Conservation (phyloP, 2,888 invertebrate species). For the Tipula helvola region DNA sequence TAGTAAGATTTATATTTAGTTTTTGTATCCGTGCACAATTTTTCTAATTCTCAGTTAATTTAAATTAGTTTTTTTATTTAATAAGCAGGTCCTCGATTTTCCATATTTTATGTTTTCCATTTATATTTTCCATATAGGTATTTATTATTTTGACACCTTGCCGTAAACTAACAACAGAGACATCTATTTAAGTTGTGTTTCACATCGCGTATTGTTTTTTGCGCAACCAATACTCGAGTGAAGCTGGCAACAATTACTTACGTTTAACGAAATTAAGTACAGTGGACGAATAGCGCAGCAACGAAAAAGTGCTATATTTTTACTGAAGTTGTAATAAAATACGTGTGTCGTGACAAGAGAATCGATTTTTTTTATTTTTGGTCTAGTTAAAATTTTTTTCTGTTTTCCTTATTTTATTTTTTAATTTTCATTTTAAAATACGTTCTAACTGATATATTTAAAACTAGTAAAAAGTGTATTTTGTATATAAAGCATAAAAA, state of each 20-base stretch:
- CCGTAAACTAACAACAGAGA: too few relatives aligned
- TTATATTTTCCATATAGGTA: too few relatives aligned
- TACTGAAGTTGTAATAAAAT: not conserved
- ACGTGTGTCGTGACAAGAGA: constrained; percentile 6
- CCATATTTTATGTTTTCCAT: too few relatives aligned
- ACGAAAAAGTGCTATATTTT: not conserved
- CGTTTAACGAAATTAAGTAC: not conserved
- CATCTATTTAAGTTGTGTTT: too few relatives aligned
- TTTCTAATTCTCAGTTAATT: too few relatives aligned
- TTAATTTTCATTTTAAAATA: constrained; percentile 6
- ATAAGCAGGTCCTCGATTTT: too few relatives aligned
- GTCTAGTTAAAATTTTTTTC: not conserved
- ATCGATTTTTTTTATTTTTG: not conserved
- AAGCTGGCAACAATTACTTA: not conserved
- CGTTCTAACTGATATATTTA: not conserved
- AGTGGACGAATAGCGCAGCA: not conserved
- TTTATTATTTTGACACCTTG: too few relatives aligned
- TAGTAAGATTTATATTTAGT: too few relatives aligned
- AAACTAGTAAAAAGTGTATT: not conserved
- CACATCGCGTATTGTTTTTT: too few relatives aligned
- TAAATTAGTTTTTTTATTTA: too few relatives aligned
- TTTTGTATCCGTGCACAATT: too few relatives aligned
- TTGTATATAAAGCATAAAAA: not conserved
- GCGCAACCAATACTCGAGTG: not conserved
- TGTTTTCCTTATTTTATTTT: not conserved